Evolutionary conservation across 2,888 invertebrate genomes (phyloP).

Genomic region (Julus scandinavius): DNA sequence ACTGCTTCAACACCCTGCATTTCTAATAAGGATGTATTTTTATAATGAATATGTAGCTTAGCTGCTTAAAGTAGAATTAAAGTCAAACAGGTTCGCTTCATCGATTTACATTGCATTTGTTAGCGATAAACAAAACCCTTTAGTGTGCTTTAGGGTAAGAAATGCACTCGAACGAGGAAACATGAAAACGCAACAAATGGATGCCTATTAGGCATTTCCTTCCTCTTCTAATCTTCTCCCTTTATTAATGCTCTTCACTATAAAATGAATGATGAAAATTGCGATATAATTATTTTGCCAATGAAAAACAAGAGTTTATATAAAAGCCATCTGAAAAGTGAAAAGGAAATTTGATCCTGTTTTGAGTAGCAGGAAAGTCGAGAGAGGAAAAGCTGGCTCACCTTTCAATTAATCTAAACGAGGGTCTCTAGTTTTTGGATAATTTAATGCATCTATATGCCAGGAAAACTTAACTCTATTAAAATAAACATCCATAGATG

Average conservation of each 20-base stretch:
- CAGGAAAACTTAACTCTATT: not conserved
- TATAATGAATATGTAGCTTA: not conserved
- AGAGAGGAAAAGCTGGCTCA: not conserved
- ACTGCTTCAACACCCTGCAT: no score
- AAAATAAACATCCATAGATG: not conserved
- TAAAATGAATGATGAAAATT: constrained; percentile 5
- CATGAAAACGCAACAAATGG: not conserved
- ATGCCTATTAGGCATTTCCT: constrained; percentile 24
- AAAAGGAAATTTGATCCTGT: not conserved
- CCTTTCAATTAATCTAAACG: not conserved
- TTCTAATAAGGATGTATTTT: no score
- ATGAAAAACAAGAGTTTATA: not conserved
- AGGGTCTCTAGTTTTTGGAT: not conserved
- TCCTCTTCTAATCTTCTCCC: not conserved
- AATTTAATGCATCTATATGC: not conserved
- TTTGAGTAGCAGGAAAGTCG: not conserved
- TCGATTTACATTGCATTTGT: not conserved
- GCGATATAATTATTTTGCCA: constrained; percentile 24
- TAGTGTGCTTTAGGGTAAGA: not conserved
- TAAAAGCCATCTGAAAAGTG: not conserved
- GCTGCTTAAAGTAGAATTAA: not conserved
- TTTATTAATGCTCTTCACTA: not conserved
- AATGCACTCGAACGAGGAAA: not conserved
- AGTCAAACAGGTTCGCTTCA: not conserved
- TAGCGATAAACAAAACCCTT: not conserved